Evolutionary conservation across 2,797 vertebrate species (phyloP), one percentile per base, ranked within the genome.

Genomic region (Catharus ustulatus): DNA sequence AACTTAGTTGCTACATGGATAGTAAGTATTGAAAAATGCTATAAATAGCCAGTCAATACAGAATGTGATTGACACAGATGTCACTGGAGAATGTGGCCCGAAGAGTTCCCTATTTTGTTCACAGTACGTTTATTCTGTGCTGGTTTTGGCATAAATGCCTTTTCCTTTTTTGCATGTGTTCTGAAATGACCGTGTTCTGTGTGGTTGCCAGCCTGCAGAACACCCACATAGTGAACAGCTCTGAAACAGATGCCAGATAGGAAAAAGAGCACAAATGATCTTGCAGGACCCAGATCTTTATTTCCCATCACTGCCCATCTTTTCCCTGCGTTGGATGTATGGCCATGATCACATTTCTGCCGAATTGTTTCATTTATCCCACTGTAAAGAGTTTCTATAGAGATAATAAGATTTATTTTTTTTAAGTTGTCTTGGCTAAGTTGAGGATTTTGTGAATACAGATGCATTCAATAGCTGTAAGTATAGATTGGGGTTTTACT

Each of bases 81-180:
- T 93, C 77, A 24, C 34, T 82, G 63, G 61, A 89, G 45, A 79
- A 67, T 13, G 67, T 83, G 61, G 49, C 78, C 85, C 4, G 18
- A 79, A 74, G 84, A 77, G 40, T 67, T 84, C 36, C 81, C 61
- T 3, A 0, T 74, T 95, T 86, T 74, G 22, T 80, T 93, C 61
- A 84, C 61, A 85, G 52, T 63, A 34, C 49, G 8, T 5, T 91
- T 92, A 34, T 74, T 90, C 57, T 76, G 52, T 79, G 72, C 42
- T 92, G 75, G 11, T 77, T 94, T 85, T 58, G 68, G 89, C 45
- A 34, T 82, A 89, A 94, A 57, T 87, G n/a, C 36, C 38, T 67
- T 71, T 75, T 96, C 21, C 49, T 80, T 91, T 87, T 83, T 63
- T 32, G 4, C 23, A 13, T 30, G n/a, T 94, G 48, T 59, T 96